Base-by-base conservation (phyloP, 1,140 invertebrate species). In the Zeugodacus cucurbitae region DNA sequence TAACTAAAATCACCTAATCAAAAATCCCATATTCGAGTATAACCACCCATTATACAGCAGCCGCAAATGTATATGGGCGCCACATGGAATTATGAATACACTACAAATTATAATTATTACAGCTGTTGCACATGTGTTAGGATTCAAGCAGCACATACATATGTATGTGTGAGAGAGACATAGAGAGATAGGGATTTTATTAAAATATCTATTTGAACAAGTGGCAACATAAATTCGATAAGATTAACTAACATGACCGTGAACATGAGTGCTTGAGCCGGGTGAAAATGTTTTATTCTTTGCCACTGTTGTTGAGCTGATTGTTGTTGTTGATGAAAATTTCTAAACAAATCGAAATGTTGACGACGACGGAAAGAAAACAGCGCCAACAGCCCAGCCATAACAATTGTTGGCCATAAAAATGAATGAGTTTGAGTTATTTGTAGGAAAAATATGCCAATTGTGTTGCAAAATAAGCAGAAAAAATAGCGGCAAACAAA, bases 271-370 rank as follows among this genome's bases (percentile, higher is more conserved):
- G 34, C 17, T 74, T 74, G 34, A 74, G 32, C 37, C 37, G 37
- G 2, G 70, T 74, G 70, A 41, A 74, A 44, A 37, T 74, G 34
- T 29, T 26, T 17, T 54, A 54, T 17, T 4, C 48, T 54, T 54
- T 11, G 11, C 20, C 14, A 2, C 3, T 10, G 14, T 11, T 10
- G 10, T 48, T 11, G 44, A 11, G 8, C 44, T 54, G 14, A 14
- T 17, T 54, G 48, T 54, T 54, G 48, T 54, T 62, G 22, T 62
- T 62, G n/a, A 6, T 34, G 20, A 74, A n/a, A 14, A 74, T 74
- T 74, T n/a, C 34, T 74, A 74, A 74, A 74, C 70, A 74, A 74
- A 74, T 26, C 4, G 70, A 74, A 41, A 74, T 74, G 70, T 74
- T 37, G 70, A 37, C 37, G 48, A 54, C 48, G 70, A 74, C 70